Evolutionary conservation across 2,888 invertebrate genomes (phyloP).

Genomic region (Drosophila mayaguana): DNA sequence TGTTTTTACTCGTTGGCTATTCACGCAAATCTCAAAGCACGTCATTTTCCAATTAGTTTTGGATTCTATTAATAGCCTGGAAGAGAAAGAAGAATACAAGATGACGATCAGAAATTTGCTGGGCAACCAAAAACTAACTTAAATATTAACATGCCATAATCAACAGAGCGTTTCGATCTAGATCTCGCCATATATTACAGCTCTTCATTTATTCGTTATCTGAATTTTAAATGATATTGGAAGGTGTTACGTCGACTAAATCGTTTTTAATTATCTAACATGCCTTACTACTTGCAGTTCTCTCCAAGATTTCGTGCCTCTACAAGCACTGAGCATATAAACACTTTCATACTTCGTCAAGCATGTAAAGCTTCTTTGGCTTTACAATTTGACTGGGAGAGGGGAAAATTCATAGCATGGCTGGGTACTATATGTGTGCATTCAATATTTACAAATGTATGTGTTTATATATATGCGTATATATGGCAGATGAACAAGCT

Average conservation of each 20-base stretch:
- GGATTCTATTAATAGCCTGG: slow-evolving; percentile 38
- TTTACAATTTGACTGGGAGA: slow-evolving; percentile 8
- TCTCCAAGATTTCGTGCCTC: slow-evolving; percentile 25
- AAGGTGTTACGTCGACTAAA: background rate
- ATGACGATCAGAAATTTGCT: background rate
- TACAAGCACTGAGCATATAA: slow-evolving; percentile 11
- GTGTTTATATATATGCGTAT: background rate
- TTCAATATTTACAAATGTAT: background rate
- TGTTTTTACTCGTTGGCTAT: slow-evolving; percentile 33
- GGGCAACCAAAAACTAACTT: background rate
- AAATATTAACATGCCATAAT: background rate
- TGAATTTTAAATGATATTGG: background rate
- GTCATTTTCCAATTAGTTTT: slow-evolving; percentile 45
- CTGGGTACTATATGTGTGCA: background rate
- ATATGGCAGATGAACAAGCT: background rate
- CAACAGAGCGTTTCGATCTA: background rate
- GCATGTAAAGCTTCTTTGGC: slow-evolving; percentile 55
- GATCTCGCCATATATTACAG: background rate
- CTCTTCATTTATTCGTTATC: background rate
- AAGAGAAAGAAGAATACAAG: slow-evolving; percentile 19
- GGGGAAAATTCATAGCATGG: background rate
- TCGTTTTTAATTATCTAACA: background rate
- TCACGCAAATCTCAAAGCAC: slow-evolving; percentile 28
- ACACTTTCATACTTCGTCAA: slow-evolving; percentile 69
- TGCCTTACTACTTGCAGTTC: slow-evolving; percentile 17